These are phyloP conservation scores for Galagoides demidoff DNA, from an alignment of 2,797 vertebrate species.

Conservation along the genomic window DNA sequence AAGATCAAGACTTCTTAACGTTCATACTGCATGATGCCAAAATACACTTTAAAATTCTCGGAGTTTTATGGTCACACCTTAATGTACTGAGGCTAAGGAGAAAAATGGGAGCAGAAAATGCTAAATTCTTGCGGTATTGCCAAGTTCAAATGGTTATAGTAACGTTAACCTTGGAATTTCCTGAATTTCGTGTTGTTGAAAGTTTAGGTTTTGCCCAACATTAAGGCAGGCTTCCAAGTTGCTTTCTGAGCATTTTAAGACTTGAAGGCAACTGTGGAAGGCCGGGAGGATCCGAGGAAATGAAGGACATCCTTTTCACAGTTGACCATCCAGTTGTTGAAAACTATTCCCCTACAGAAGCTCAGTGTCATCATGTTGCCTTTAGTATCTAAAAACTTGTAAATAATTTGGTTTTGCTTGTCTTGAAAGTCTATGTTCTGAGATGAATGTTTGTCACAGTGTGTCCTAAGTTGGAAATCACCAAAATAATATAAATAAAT, in stretches of 20 bases:
- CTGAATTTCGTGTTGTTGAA: slow-evolving; percentile 60
- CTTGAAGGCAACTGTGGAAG: slow-evolving; percentile 23
- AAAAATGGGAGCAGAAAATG: slow-evolving; percentile 59
- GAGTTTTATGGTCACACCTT: slow-evolving; percentile 46
- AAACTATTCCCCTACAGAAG: neutral
- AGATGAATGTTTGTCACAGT: neutral
- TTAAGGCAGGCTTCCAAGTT: slow-evolving; percentile 45
- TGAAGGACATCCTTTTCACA: neutral
- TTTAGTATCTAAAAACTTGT: slow-evolving; percentile 25
- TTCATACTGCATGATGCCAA: slow-evolving; percentile 41
- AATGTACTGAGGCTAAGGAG: slow-evolving; percentile 38
- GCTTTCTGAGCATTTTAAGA: slow-evolving; percentile 43
- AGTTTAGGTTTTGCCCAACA: slow-evolving; percentile 53
- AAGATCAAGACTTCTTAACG: slow-evolving; percentile 3
- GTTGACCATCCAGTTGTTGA: neutral
- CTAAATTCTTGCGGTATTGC: slow-evolving; percentile 61
- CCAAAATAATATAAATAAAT: neutral
- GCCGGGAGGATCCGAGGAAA: neutral
- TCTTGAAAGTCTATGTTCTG: neutral
- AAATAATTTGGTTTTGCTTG: slow-evolving; percentile 27
- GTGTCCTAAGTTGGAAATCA: slow-evolving; percentile 1
- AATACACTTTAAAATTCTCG: slow-evolving; percentile 31
- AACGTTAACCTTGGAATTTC: slow-evolving; percentile 73
- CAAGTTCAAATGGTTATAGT: slow-evolving; percentile 68
- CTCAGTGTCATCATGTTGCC: neutral